phyloP scores from a whole-genome alignment of 2,797 vertebrate species.

The Acanthis flammea region DNA sequence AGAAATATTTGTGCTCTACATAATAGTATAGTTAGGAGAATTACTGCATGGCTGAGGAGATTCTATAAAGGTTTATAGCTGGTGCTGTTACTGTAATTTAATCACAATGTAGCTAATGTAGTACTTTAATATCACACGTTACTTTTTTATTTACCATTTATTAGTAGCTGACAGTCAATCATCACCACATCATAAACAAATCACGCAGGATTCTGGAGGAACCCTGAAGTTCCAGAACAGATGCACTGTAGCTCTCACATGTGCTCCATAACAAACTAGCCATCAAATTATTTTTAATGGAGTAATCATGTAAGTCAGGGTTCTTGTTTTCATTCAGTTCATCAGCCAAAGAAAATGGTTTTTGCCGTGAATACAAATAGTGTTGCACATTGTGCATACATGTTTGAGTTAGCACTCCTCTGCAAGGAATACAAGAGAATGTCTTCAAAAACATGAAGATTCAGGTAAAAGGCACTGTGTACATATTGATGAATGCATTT shows the following conservation, averaged over 20 bases:
- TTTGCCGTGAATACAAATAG: slow-evolving; percentile 46
- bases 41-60: slow-evolving; percentile 79
- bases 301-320: slow-evolving; percentile 33
- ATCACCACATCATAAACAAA: slow-evolving; percentile 82
- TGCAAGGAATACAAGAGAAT: background rate
- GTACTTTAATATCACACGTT: slow-evolving; percentile 78
- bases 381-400: background rate
- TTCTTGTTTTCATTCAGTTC: slow-evolving; percentile 42
- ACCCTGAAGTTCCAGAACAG: slow-evolving; percentile 50
- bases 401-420: background rate
- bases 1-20: slow-evolving; percentile 86
- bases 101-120: slow-evolving; percentile 81
- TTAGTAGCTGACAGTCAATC: slow-evolving; percentile 82
- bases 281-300: slow-evolving; percentile 57
- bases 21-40: slow-evolving; percentile 82
- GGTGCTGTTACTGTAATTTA: slow-evolving; percentile 80
- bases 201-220: slow-evolving; percentile 65
- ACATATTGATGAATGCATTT: background rate
- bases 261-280: slow-evolving; percentile 49
- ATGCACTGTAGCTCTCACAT: background rate
- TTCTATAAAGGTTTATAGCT: slow-evolving; percentile 83
- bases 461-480: background rate
- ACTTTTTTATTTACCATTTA: slow-evolving; percentile 83
- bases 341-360: slow-evolving; percentile 56
- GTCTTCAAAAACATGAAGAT: background rate